Conservation (phyloP, 37 sponge, comb jelly and placozoan genomes). For the Aphrocallistes beatrix region DNA sequence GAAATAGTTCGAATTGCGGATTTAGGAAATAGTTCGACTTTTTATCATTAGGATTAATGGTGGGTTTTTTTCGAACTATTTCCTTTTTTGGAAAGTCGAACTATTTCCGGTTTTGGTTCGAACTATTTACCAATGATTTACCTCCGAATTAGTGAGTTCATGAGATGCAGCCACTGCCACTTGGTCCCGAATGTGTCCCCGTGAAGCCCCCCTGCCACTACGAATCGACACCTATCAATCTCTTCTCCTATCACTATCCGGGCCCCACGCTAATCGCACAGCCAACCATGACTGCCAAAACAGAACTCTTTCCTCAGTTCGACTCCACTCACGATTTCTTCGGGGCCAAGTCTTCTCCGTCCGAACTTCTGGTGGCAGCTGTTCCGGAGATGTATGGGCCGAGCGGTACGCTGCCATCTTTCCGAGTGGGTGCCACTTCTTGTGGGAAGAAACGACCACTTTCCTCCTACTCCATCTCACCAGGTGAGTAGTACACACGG, state of each 20-base stretch:
- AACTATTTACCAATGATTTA: too few relatives aligned
- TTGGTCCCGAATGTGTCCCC: too few relatives aligned
- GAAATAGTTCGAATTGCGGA: too few relatives aligned
- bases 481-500: neutral
- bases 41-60: too few relatives aligned
- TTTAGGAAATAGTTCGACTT: too few relatives aligned
- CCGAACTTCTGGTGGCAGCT: neutral
- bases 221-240: neutral
- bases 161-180: too few relatives aligned
- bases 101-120: too few relatives aligned
- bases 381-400: neutral
- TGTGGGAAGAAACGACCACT: conserved; percentile 41
- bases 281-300: neutral
- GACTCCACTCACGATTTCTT: neutral
- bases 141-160: too few relatives aligned
- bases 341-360: neutral
- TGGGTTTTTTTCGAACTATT: too few relatives aligned
- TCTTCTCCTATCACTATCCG: neutral
- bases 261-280: neutral
- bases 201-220: too few relatives aligned
- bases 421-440: neutral
- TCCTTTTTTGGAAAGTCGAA: too few relatives aligned
- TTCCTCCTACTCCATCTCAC: conserved; percentile 71
- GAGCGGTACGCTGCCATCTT: neutral
- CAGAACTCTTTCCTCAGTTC: neutral